phyloP scores from a whole-genome alignment of 2,797 vertebrate species.

The Premnoplex brunnescens region DNA sequence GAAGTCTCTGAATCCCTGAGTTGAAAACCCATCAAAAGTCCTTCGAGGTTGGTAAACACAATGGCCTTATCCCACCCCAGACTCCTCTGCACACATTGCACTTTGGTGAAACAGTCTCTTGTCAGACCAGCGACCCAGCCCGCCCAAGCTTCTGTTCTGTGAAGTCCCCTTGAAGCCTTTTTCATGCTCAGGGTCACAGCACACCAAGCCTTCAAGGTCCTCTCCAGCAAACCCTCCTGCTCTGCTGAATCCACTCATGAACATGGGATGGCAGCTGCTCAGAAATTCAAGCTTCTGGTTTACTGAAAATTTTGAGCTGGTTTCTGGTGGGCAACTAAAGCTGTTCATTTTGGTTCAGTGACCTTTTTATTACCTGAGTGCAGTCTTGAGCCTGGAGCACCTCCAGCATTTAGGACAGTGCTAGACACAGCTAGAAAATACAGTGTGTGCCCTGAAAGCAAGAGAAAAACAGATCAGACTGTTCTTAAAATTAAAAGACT shows the following conservation, averaged over 20 bases:
- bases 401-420: background rate
- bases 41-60: background rate
- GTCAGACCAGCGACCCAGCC: background rate
- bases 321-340: background rate
- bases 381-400: background rate
- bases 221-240: background rate
- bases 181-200: background rate
- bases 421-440: background rate
- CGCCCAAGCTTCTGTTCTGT: background rate
- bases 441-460: background rate
- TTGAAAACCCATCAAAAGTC: background rate
- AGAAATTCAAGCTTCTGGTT: background rate
- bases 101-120: background rate
- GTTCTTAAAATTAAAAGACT: constrained; percentile 15
- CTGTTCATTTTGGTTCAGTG: background rate
- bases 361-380: background rate
- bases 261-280: background rate
- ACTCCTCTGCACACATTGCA: background rate
- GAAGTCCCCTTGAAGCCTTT: background rate
- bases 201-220: background rate
- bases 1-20: background rate
- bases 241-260: fast-evolving
- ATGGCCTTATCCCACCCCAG: background rate
- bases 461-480: background rate
- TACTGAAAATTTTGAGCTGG: background rate